Percentiles rank a stretch among this genome's conserved stretches.
These are phyloP conservation scores for Scaptodrosophila latifasciaeformis DNA, from an alignment of 2,888 invertebrate genomes.

Conservation along the genomic window DNA sequence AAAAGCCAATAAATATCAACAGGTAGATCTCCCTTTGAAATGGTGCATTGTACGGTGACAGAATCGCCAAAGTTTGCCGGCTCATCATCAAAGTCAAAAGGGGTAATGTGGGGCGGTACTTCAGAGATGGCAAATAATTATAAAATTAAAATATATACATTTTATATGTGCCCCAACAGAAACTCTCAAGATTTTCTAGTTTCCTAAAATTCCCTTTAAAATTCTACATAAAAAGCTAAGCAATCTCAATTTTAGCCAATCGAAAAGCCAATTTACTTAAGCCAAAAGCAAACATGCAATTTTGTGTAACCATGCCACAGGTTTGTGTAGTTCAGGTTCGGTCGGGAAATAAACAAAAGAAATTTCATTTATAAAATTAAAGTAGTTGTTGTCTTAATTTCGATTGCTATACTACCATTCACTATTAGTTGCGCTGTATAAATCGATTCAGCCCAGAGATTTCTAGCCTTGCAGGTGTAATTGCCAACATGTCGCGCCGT, in stretches of 20 bases:
- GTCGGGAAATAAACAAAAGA: conserved; percentile 15
- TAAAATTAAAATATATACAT: background rate
- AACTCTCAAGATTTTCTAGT: too few species aligned
- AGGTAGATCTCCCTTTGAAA: conserved; percentile 82
- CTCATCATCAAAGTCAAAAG: conserved; percentile 78
- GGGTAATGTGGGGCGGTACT: conserved; percentile 76
- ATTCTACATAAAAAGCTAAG: conserved; percentile 21
- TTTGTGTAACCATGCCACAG: background rate
- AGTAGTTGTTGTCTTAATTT: conserved; percentile 17
- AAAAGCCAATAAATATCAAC: conserved; percentile 81
- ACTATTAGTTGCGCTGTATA: conserved; percentile 81
- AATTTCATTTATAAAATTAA: conserved; percentile 15
- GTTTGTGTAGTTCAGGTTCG: conserved; percentile 24
- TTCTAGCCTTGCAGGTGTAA: conserved; percentile 79
- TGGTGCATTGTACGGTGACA: conserved; percentile 79
- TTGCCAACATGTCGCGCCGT: conserved; percentile 83
- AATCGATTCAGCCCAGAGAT: conserved; percentile 79
- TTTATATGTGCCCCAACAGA: too few species aligned
- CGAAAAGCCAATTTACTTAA: conserved; percentile 40
- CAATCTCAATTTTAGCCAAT: too few species aligned
- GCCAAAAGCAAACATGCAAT: conserved; percentile 49
- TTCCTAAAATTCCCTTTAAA: background rate
- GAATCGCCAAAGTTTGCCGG: conserved; percentile 81
- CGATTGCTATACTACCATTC: conserved; percentile 77
- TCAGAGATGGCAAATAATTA: conserved; percentile 5